These are phyloP conservation scores for Lampris incognitus DNA, from an alignment of 2,113 vertebrate species.

Conservation along the genomic window DNA sequence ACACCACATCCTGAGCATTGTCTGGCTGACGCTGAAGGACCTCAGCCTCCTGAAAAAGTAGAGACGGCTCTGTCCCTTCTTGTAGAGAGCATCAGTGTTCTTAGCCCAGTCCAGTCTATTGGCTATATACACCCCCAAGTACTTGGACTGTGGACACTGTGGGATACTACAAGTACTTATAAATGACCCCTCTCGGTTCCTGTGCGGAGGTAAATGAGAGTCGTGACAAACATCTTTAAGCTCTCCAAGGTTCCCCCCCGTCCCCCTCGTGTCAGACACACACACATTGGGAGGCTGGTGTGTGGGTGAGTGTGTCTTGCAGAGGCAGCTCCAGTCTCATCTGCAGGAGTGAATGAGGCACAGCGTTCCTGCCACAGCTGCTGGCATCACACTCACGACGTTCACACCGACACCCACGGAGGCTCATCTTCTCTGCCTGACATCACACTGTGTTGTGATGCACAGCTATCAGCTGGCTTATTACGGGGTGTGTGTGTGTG, in stretches of 20 bases:
- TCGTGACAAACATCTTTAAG: constrained; percentile 28
- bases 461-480: constrained; percentile 4
- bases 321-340: constrained; percentile 45
- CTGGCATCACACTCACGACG: constrained; percentile 50
- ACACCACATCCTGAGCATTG: too few relatives aligned
- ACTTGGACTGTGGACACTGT: too few relatives aligned
- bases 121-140: too few relatives aligned
- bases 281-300: constrained; percentile 34
- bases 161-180: too few relatives aligned
- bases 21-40: too few relatives aligned
- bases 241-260: constrained; percentile 28
- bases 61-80: too few relatives aligned
- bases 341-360: constrained; percentile 39
- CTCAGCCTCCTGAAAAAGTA: too few relatives aligned
- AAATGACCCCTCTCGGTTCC: too few relatives aligned
- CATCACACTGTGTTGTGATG: constrained; percentile 51
- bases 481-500: background rate
- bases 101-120: too few relatives aligned
- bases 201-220: background rate
- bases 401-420: constrained; percentile 43
- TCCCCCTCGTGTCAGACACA: constrained; percentile 17
- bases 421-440: constrained; percentile 50
- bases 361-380: constrained; percentile 41
- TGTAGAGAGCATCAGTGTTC: too few relatives aligned
- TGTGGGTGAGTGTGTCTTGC: constrained; percentile 50